Conservation (phyloP, 2,113 vertebrate species). For the Aptenodytes forsteri region DNA sequence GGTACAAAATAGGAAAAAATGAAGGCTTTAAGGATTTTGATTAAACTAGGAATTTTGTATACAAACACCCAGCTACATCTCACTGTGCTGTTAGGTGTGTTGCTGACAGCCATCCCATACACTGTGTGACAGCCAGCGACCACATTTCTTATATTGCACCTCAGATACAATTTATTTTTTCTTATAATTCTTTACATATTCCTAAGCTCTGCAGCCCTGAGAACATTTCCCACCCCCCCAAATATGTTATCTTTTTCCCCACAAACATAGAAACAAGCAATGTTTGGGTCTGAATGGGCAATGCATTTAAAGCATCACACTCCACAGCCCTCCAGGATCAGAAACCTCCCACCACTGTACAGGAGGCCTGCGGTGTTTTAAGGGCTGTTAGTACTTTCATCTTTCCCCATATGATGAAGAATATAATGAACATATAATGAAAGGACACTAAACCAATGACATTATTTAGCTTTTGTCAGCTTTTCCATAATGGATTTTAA, state of each 20-base stretch:
- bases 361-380: neutral
- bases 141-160: neutral
- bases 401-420: neutral
- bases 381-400: neutral
- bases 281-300: neutral
- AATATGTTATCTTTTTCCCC: neutral
- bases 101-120: neutral
- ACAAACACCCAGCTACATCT: neutral
- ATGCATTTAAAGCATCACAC: neutral
- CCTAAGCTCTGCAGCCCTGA: neutral
- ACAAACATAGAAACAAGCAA: neutral
- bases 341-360: neutral
- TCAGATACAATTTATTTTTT: neutral
- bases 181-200: neutral
- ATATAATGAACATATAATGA: neutral
- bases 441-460: neutral
- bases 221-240: neutral
- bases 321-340: rapidly evolving
- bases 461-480: neutral
- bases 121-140: neutral
- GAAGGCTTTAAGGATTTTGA: neutral
- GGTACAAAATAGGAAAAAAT: neutral
- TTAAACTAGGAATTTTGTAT: neutral
- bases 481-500: neutral
- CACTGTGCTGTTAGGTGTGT: no score